Evolutionary conservation across 1,140 invertebrate genomes (phyloP).

Genomic region (Camponotus pennsylvanicus): DNA sequence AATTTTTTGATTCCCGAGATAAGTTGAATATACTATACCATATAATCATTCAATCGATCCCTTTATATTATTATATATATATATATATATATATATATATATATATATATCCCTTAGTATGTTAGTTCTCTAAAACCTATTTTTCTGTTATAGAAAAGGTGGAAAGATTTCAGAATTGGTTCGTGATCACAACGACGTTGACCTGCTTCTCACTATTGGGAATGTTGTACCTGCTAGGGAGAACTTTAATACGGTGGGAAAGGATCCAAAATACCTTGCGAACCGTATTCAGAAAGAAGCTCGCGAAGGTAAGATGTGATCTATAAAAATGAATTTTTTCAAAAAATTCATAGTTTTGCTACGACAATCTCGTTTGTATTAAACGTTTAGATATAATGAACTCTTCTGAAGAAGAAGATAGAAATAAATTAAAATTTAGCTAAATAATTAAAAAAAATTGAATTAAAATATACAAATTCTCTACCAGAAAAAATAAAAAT

Average conservation of each 20-base stretch:
- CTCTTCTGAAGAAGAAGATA: no score
- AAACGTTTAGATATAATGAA: neutral
- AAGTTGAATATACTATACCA: neutral
- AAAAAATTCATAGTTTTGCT: neutral
- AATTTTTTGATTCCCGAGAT: neutral
- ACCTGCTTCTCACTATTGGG: slow-evolving; percentile 72
- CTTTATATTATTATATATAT: neutral
- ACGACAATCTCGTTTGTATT: neutral
- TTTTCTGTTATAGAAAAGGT: slow-evolving; percentile 74
- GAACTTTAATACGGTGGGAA: slow-evolving; percentile 72
- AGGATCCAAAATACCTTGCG: slow-evolving; percentile 69
- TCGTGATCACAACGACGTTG: slow-evolving; percentile 70
- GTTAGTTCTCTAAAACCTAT: neutral
- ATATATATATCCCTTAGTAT: neutral
- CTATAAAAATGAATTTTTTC: neutral
- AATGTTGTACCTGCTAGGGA: slow-evolving; percentile 65
- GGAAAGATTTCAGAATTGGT: slow-evolving; percentile 67
- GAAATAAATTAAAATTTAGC: neutral
- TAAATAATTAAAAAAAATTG: neutral
- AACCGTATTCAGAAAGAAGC: slow-evolving; percentile 73
- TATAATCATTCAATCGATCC: neutral
- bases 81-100: neutral
- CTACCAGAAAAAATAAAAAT: neutral
- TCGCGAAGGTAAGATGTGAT: slow-evolving; percentile 73
- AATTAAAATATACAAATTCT: neutral